These are phyloP conservation scores for Leucoraja erinaceus DNA, from an alignment of 2,113 vertebrate genomes.

Conservation along the genomic window DNA sequence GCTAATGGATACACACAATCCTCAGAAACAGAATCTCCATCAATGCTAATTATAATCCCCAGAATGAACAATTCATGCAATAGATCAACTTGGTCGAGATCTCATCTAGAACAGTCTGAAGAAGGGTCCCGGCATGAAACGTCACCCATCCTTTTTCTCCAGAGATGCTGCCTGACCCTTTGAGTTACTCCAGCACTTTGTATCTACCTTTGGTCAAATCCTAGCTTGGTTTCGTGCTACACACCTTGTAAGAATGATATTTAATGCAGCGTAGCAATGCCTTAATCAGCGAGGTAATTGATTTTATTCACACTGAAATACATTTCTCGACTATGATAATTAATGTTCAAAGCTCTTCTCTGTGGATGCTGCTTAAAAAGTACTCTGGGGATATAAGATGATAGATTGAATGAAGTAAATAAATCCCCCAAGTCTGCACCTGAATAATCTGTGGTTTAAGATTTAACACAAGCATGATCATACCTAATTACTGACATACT, in stretches of 20 bases:
- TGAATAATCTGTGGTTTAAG: not conserved
- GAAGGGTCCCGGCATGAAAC: too few relatives aligned
- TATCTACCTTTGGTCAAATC: too few relatives aligned
- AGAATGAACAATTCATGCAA: not conserved
- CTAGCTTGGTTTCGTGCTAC: not conserved
- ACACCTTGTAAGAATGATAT: not conserved
- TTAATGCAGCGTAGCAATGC: not conserved
- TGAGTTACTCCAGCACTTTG: too few relatives aligned
- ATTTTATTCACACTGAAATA: slow-evolving; percentile 4
- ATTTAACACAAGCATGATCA: not conserved
- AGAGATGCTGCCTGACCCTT: too few relatives aligned
- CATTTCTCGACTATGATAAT: not conserved
- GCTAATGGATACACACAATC: not conserved
- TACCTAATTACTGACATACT: not conserved
- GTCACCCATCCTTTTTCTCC: too few relatives aligned
- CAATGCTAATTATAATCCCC: not conserved
- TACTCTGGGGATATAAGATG: not conserved
- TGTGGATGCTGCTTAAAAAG: not conserved
- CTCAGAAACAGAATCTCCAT: not conserved
- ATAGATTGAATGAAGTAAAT: slow-evolving; percentile 7
- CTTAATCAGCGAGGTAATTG: not conserved
- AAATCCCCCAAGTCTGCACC: not conserved
- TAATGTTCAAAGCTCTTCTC: not conserved
- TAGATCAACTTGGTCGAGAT: not conserved
- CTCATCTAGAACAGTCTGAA: too few relatives aligned